phyloP scores from a whole-genome alignment of 2,888 invertebrate species.

The Parelbella ahira region DNA sequence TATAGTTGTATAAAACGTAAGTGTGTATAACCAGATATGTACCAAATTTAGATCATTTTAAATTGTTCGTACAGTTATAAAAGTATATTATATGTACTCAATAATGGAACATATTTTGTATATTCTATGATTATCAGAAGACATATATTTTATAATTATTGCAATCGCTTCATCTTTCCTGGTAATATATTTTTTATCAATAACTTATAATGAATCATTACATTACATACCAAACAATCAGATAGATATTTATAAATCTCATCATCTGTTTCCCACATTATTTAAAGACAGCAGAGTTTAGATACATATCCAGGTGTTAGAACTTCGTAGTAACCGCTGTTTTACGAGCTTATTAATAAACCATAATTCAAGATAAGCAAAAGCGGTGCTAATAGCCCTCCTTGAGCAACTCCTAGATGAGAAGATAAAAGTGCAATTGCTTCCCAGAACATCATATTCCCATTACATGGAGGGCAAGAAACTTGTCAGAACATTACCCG shows the following conservation, averaged over 20 bases:
- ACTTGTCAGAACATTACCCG: conserved; percentile 25
- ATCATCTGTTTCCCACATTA: conserved; percentile 12
- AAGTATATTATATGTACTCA: too few relatives aligned
- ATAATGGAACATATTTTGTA: too few relatives aligned
- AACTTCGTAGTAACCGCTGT: not conserved
- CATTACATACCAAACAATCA: not conserved
- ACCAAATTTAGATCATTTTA: too few relatives aligned
- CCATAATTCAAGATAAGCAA: conserved; percentile 22
- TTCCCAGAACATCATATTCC: conserved; percentile 24
- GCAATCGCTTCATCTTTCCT: too few relatives aligned
- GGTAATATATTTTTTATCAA: not conserved
- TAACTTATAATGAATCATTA: not conserved
- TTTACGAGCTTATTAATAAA: conserved; percentile 18
- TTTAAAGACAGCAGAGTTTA: conserved; percentile 5
- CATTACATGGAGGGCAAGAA: conserved; percentile 25
- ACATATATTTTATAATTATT: too few relatives aligned
- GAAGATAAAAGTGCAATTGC: conserved; percentile 21
- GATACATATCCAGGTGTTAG: conserved; percentile 18
- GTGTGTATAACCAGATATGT: too few relatives aligned
- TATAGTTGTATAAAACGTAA: too few relatives aligned
- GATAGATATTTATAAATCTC: not conserved
- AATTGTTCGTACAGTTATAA: too few relatives aligned
- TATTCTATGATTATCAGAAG: too few relatives aligned
- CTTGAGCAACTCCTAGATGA: conserved; percentile 18
- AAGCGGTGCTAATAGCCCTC: conserved; percentile 16